Base-by-base conservation (phyloP, 2,113 vertebrate genomes). In the Psilopogon haemacephalus region DNA sequence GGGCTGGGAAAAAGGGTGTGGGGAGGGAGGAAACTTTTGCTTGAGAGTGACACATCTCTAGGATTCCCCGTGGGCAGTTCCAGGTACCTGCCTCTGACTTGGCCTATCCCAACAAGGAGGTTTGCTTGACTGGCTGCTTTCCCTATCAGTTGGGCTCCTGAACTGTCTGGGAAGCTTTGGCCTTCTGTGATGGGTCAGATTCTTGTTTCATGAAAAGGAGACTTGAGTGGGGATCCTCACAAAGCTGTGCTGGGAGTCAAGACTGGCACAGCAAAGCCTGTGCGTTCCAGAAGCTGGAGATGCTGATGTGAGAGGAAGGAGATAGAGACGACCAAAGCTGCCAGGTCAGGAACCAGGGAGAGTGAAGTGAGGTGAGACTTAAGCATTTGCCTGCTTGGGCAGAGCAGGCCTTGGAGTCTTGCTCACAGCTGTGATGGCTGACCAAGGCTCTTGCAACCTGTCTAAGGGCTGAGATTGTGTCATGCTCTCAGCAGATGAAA, bases 401-500 rank as follows among this genome's bases (percentile, higher is more conserved):
- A 91, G 54, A 38, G 26, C 12, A 55, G 81, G 28, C 71, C 81
- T 89, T 3, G 15, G 35, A 91, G 78, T 8, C 0, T 58, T 0
- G 26, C 87, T 87, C 8, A 6, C 35, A 56, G 81, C 20, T 3
- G 2, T 4, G 50, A 62, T 40, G 86, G 30, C 37, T 92, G 93
- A 68, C 81, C 50, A 27, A 58, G 84, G 67, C 70, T 91, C 55
- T 46, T 56, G 74, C 74, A 60, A 28, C 33, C 74, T 42, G 50
- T 12, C 95, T 92, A 87, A 94, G 92, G 75, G 38, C 84, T 48
- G 56, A n/a, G 84, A 80, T 58, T 80, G 87, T 94, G 91, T 88
- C 87, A 91, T 5, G 55, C 72, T 91, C 3, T 0, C 9, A 64
- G 81, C 82, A 94, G 89, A 95, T 94, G 89, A 96, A 94, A 95